Evolutionary conservation across 2,113 vertebrate species (phyloP), one percentile per base, ranked within the genome.

Genomic region (Xenopus laevis): DNA sequence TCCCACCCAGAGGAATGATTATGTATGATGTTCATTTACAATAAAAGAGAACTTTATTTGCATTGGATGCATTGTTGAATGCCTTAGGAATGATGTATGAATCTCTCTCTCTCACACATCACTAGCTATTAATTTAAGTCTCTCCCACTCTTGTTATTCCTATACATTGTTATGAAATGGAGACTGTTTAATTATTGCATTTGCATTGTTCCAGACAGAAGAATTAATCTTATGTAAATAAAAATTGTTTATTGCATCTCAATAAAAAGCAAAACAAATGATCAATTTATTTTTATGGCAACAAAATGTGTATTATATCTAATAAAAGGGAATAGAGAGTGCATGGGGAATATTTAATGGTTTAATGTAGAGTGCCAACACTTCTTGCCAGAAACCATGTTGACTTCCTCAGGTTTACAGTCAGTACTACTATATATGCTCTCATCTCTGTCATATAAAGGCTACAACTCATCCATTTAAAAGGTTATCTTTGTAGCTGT

Each of bases 41-140:
- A 66, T 50, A 71, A 81, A 79, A 76, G 18, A 82, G 9, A 79
- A 15, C 27, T 46, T 83, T 77, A 82, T 79, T 70, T 66, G 67
- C 71, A 70, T 85, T 82, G 79, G 82, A 68, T 79, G 58, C 80
- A 79, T 77, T 82, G 50, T 2, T 82, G 71, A 81, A 78, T 79
- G 40, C 46, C 50, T 81, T 74, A 80, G 58, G 72, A 79, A 64
- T 72, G 27, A 44, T 76, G 17, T 58, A 61, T 68, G 17, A 78
- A 80, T 70, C 18, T n/a, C 30, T 70, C 18, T n/a, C 30, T 27
- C 11, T 64, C 7, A 8, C 11, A 40, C 30, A 40, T 33, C 61
- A 40, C 16, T 40, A 40, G n/a, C 33, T 65, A 45, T 40, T 45
- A 65, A 65, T 44, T 65, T 33, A 65, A 65, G 40, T 16, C 45